These are phyloP conservation scores for Rhombomys opimus DNA, from an alignment of 2,113 vertebrate genomes.

Conservation along the genomic window DNA sequence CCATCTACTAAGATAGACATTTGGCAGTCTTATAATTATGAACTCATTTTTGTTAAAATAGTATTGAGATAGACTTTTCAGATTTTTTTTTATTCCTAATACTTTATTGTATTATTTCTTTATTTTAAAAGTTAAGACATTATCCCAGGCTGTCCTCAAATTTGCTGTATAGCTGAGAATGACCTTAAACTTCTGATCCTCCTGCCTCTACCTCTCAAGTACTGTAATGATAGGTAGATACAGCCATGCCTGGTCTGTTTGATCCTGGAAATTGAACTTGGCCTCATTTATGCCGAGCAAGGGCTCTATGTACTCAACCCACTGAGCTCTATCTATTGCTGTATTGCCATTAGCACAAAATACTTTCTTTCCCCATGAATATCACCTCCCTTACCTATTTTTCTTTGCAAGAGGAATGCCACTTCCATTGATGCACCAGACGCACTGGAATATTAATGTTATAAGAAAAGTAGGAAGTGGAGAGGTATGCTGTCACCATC, in stretches of 20 bases:
- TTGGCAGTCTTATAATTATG: slow-evolving; percentile 11
- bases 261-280: background rate
- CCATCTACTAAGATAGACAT: background rate
- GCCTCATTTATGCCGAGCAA: background rate
- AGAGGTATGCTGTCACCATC: background rate
- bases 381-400: background rate
- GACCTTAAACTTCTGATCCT: background rate
- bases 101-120: background rate
- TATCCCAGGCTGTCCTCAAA: background rate
- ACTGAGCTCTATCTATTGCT: background rate
- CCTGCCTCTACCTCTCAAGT: background rate
- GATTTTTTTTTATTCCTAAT: slow-evolving; percentile 2
- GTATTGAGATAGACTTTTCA: background rate
- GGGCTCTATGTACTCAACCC: background rate
- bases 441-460: background rate
- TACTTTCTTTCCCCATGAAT: background rate
- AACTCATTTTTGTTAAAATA: slow-evolving; percentile 27
- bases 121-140: no score
- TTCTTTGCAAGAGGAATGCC: background rate
- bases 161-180: background rate
- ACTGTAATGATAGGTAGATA: background rate
- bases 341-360: background rate
- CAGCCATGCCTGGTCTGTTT: background rate
- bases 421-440: background rate
- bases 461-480: background rate